Conservation (phyloP, 2,888 invertebrate species). For the Zygaena filipendulae region DNA sequence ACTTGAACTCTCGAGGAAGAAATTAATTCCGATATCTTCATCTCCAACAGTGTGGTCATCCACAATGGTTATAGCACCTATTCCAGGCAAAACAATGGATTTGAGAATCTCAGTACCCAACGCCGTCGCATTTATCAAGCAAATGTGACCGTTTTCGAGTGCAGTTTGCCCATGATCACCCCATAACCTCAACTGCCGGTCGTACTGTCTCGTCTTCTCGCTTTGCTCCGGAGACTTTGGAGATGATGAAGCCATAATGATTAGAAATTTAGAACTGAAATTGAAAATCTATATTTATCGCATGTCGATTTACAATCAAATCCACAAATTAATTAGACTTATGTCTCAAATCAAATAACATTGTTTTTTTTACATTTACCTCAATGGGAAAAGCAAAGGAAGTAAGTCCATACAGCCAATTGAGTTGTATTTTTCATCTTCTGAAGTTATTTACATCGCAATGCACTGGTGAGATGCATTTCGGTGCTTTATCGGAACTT, state of each 20-base stretch:
- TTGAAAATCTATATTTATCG: too few relatives aligned
- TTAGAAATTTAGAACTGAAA: slow-evolving; percentile 6
- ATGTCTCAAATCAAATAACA: too few relatives aligned
- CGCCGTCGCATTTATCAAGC: slow-evolving; percentile 93
- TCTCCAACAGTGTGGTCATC: slow-evolving; percentile 87
- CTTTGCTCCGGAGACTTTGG: slow-evolving; percentile 80
- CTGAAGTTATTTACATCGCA: too few relatives aligned
- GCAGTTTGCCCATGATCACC: slow-evolving; percentile 96
- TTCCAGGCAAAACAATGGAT: slow-evolving; percentile 93
- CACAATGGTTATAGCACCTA: slow-evolving; percentile 91
- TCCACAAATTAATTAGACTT: too few relatives aligned
- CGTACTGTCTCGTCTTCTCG: slow-evolving; percentile 82
- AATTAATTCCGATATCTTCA: slow-evolving; percentile 95
- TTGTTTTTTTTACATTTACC: not conserved
- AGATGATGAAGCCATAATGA: slow-evolving; percentile 76
- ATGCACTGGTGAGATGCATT: too few relatives aligned
- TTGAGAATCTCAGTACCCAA: slow-evolving; percentile 96
- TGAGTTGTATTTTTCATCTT: too few relatives aligned
- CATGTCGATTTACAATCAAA: not conserved
- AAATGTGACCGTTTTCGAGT: slow-evolving; percentile 90
- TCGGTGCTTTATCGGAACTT: too few relatives aligned
- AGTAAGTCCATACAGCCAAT: too few relatives aligned
- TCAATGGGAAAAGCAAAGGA: too few relatives aligned
- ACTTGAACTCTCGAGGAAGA: slow-evolving; percentile 87
- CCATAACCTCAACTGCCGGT: slow-evolving; percentile 93